Percentiles rank a stretch among this genome's conserved stretches.
Conservation (phyloP, 2,113 vertebrate species). For the Uria aalge region DNA sequence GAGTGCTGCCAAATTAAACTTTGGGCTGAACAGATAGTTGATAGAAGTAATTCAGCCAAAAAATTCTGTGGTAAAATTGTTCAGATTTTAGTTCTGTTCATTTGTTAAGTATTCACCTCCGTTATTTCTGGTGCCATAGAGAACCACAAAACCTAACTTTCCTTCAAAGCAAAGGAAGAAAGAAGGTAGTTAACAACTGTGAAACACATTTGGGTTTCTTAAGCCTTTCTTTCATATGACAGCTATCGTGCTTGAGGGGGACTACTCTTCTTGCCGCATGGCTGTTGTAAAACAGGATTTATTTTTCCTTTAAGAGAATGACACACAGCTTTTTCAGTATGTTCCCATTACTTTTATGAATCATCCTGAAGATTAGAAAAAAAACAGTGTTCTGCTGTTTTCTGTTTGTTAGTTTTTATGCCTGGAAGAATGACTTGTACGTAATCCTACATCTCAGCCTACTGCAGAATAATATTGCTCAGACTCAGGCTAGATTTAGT, state of each 20-base stretch:
- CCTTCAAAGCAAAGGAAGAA: background rate
- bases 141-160: background rate
- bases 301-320: background rate
- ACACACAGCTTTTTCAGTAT: background rate
- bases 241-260: background rate
- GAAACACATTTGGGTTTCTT: background rate
- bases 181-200: background rate
- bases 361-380: background rate
- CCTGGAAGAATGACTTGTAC: background rate
- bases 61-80: background rate
- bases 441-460: background rate
- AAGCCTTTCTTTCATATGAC: background rate
- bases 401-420: background rate
- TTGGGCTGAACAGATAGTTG: background rate
- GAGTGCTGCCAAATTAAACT: slow-evolving; percentile 27
- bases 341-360: background rate
- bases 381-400: background rate
- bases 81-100: background rate
- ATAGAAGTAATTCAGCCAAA: background rate
- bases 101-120: background rate
- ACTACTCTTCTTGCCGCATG: background rate
- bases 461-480: background rate
- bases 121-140: background rate
- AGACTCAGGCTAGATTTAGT: background rate
- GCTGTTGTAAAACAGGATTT: background rate